Base-by-base conservation (phyloP, 2,888 invertebrate species). In the Hydraecia micacea region DNA sequence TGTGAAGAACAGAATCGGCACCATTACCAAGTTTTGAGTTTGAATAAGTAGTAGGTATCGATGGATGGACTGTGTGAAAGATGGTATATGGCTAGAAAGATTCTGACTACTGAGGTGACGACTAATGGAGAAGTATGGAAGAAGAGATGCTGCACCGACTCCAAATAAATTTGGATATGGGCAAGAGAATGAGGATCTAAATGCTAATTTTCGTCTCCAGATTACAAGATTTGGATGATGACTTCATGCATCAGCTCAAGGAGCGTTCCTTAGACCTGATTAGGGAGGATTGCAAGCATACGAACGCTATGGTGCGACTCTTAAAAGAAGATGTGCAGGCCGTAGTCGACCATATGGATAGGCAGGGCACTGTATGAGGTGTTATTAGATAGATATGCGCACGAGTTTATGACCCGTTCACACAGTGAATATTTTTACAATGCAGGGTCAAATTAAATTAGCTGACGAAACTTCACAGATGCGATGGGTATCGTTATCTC, bases 261-360 rank as follows among this genome's bases (percentile, higher is more conserved):
- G 81, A 88, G 36, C 89, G 87, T 32, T 91, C 91, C 0, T 78
- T 89, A 0, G 81, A 86, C 0, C 46, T 94, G 15, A 90, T 95
- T 7, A 85, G 88, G 0, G 90, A 92, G 0, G 95, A 95, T 71
- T 91, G 91, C n/a, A 88, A 88, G 46, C 90, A 91, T 81, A 95
- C 93, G 60, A 86, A 87, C 0, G 89, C 86, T 0, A 89, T 95
- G 93, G 92, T 95, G 4, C 52, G 72, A 0, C 72, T 95, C 2
- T 86, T 95, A 1, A 90, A 87, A 21, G 94, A 95, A 49, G 95
- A 95, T 63, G 80, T 94, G 0, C 89, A 91, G 73, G 88, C 92
- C 0, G 91, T 90, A 2, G 28, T 91, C 0, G 87, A 92, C 11
- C 89, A 91, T 77, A 76, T 90, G 18, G 81, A 87, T 67, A 67